A percentile compares a stretch with the other conserved stretches of the same genome.
Evolutionary conservation across 2,113 vertebrate genomes (phyloP).

Genomic region (Perognathus longimembris): DNA sequence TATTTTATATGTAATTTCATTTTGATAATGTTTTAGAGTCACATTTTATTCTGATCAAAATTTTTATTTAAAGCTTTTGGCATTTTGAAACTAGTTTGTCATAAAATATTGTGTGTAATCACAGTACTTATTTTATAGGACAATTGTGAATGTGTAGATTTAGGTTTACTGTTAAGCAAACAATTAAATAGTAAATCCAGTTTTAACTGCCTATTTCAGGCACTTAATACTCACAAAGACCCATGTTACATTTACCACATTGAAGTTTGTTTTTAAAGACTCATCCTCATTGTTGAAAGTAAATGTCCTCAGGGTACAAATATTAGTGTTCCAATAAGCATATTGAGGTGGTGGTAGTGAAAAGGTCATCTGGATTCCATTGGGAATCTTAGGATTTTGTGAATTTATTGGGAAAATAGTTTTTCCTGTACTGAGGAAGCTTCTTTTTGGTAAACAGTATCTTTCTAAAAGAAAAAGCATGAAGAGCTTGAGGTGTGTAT

Average conservation of each 20-base stretch:
- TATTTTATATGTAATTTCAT: constrained; percentile 84
- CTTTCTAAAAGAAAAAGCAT: constrained; percentile 89
- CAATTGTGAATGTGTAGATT: constrained; percentile 87
- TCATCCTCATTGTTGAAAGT: constrained; percentile 88
- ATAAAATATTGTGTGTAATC: constrained; percentile 85
- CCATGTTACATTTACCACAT: constrained; percentile 87
- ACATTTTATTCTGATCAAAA: constrained; percentile 85
- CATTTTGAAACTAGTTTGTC: constrained; percentile 84
- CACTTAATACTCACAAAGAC: constrained; percentile 84
- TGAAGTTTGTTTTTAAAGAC: constrained; percentile 82
- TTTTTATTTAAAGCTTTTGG: constrained; percentile 86
- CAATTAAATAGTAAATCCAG: constrained; percentile 89
- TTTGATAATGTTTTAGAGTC: constrained; percentile 84
- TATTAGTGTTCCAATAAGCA: constrained; percentile 88
- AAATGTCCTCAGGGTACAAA: constrained; percentile 86
- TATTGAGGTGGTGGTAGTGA: constrained; percentile 90
- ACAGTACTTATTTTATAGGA: constrained; percentile 89
- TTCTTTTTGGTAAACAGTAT: constrained; percentile 91
- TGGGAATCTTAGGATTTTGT: constrained; percentile 92
- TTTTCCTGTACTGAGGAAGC: constrained; percentile 90
- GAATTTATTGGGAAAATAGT: constrained; percentile 90
- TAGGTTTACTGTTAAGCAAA: constrained; percentile 88
- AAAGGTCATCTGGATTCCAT: constrained; percentile 93
- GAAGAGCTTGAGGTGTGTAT: constrained; percentile 87
- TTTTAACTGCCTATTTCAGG: constrained; percentile 89